Conservation (phyloP, 2,797 vertebrate genomes). For the Pampus argenteus region DNA sequence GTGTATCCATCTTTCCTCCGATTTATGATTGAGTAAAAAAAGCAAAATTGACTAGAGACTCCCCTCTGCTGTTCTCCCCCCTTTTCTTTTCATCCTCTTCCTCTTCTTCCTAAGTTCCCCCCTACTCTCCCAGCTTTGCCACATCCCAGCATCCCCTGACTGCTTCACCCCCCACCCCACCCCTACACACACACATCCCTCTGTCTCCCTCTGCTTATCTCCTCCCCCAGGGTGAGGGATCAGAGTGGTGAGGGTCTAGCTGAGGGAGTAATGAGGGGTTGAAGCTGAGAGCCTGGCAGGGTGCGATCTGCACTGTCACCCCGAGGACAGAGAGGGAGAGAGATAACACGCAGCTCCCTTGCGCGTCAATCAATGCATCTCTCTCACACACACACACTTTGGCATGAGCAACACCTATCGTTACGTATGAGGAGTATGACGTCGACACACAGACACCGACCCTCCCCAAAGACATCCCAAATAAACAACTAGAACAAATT, state of each 20-base stretch:
- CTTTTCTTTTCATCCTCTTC: conserved; percentile 37
- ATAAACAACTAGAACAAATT: conserved; percentile 59
- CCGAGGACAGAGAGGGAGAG: conserved; percentile 53
- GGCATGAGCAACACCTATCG: conserved; percentile 45
- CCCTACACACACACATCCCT: conserved; percentile 37
- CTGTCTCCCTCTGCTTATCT: conserved; percentile 60
- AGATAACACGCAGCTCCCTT: conserved; percentile 56
- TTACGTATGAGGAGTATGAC: conserved; percentile 43
- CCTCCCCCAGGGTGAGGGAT: conserved; percentile 76
- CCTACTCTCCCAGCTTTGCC: conserved; percentile 37
- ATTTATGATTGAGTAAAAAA: conserved; percentile 27
- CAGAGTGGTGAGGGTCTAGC: conserved; percentile 77
- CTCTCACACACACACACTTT: conserved; percentile 34
- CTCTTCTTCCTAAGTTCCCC: conserved; percentile 46
- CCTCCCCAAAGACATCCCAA: conserved; percentile 40
- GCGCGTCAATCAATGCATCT: conserved; percentile 61
- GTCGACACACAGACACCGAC: conserved; percentile 31
- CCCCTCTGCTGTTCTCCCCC: conserved; percentile 24
- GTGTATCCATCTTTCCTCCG: conserved; percentile 45
- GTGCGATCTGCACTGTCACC: conserved; percentile 74
- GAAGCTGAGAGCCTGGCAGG: conserved; percentile 70
- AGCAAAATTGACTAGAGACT: conserved; percentile 32
- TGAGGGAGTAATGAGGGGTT: conserved; percentile 76
- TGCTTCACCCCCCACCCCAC: conserved; percentile 31
- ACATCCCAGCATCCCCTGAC: conserved; percentile 44